Conservation (phyloP, 2,888 invertebrate genomes). For the Cylloceria caligata region DNA sequence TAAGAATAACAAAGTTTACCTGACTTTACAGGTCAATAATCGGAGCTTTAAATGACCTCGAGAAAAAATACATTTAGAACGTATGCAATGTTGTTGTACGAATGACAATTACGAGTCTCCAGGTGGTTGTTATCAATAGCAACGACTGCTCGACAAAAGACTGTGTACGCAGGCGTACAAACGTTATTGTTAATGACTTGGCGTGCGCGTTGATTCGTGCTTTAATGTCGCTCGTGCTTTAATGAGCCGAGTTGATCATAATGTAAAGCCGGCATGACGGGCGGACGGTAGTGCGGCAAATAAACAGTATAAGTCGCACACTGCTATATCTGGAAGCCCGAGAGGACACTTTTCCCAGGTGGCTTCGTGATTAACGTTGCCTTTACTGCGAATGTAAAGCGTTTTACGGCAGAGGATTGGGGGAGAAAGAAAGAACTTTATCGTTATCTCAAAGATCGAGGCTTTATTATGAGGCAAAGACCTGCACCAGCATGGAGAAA, state of each 20-base stretch:
- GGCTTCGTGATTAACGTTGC: conserved; percentile 79
- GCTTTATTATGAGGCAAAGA: conserved; percentile 77
- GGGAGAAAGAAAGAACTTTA: conserved; percentile 63
- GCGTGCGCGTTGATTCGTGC: conserved; percentile 48
- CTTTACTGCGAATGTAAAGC: conserved; percentile 79
- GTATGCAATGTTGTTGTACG: not conserved
- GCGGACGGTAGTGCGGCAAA: not conserved
- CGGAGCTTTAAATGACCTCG: not conserved
- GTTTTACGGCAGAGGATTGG: conserved; percentile 72
- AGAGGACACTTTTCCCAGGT: conserved; percentile 67
- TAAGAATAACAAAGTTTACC: too few relatives aligned
- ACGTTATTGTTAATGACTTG: conserved; percentile 39
- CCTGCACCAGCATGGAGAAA: conserved; percentile 14
- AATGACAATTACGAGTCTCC: conserved; percentile 15
- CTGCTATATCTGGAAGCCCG: conserved; percentile 8
- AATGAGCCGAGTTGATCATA: conserved; percentile 48
- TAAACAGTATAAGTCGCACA: conserved; percentile 27
- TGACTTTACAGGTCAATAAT: not conserved
- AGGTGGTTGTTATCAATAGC: conserved; percentile 30
- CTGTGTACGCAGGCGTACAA: conserved; percentile 9
- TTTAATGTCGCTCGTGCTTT: conserved; percentile 38
- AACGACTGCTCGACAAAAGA: not conserved
- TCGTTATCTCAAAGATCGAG: conserved; percentile 78
- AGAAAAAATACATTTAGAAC: not conserved
- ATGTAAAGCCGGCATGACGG: conserved; percentile 29